phyloP scores from a whole-genome alignment of 2,113 vertebrate species.

The Brachionichthys hirsutus region DNA sequence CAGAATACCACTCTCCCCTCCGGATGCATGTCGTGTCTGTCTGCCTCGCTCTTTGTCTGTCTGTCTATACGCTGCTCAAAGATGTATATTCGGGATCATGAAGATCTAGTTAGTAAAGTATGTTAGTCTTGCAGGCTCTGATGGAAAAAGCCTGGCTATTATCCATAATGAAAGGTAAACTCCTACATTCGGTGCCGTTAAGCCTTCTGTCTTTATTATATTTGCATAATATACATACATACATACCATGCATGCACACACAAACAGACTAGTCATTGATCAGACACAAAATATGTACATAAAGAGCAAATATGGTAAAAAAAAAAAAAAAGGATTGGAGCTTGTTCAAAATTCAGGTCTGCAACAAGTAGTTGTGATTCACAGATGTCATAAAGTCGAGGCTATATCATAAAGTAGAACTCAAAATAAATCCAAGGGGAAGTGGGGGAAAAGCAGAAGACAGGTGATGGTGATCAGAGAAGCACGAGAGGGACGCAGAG shows the following conservation, averaged over 20 bases:
- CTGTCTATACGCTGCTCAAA: conserved; percentile 32
- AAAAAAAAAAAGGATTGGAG: neutral
- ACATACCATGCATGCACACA: neutral
- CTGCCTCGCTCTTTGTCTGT: conserved; percentile 32
- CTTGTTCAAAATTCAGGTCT: neutral
- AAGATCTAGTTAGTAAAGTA: conserved; percentile 42
- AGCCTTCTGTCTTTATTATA: conserved; percentile 1
- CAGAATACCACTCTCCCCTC: conserved; percentile 68
- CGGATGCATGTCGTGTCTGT: conserved; percentile 64
- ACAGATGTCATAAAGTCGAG: no score
- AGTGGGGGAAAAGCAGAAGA: no score
- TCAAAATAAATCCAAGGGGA: no score
- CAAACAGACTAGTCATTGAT: neutral
- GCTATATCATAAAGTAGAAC: no score
- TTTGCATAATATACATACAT: neutral
- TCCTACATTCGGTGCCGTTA: conserved; percentile 7
- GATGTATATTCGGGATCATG: conserved; percentile 35
- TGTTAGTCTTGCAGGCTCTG: conserved; percentile 19
- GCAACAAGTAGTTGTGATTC: no score
- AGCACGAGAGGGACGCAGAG: no score
- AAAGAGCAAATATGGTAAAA: no score
- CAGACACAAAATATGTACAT: neutral
- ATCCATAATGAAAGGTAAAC: conserved; percentile 17
- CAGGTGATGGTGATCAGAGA: no score
- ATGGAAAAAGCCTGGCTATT: conserved; percentile 31